phyloP scores from a whole-genome alignment of 1,140 invertebrate species.

The Chironomus tepperi region DNA sequence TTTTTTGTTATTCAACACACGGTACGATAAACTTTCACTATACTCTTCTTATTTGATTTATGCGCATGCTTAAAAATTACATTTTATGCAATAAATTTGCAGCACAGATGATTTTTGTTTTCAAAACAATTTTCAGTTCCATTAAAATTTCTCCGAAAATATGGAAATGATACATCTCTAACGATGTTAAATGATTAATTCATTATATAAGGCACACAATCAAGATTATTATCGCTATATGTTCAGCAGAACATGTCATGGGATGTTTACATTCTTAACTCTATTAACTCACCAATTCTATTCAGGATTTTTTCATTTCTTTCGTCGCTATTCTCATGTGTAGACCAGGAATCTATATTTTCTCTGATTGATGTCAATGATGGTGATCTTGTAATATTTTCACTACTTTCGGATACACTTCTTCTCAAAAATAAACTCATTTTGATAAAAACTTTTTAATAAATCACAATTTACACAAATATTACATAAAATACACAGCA shows the following conservation, averaged over 20 bases:
- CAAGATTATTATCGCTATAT: background rate
- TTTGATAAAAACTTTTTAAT: background rate
- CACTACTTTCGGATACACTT: background rate
- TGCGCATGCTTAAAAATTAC: background rate
- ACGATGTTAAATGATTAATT: too few species aligned
- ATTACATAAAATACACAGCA: too few species aligned
- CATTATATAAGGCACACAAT: too few species aligned
- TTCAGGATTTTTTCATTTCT: background rate
- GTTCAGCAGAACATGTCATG: background rate
- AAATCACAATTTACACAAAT: too few species aligned
- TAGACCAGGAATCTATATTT: background rate
- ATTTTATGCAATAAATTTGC: background rate
- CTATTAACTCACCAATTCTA: background rate
- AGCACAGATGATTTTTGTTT: conserved; percentile 21
- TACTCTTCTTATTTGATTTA: background rate
- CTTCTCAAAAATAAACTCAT: conserved; percentile 4
- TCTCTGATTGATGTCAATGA: conserved; percentile 15
- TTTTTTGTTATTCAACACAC: background rate
- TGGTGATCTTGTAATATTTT: background rate
- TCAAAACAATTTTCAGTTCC: background rate
- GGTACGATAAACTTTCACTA: background rate
- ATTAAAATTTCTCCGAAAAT: background rate
- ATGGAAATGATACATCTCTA: background rate
- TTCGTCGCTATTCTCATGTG: background rate
- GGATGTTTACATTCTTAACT: background rate